A percentile compares a stretch with the other conserved stretches of the same genome.
These are phyloP conservation scores for Pantelozetes paolii DNA, from an alignment of 2,888 invertebrate species.

Conservation along the genomic window DNA sequence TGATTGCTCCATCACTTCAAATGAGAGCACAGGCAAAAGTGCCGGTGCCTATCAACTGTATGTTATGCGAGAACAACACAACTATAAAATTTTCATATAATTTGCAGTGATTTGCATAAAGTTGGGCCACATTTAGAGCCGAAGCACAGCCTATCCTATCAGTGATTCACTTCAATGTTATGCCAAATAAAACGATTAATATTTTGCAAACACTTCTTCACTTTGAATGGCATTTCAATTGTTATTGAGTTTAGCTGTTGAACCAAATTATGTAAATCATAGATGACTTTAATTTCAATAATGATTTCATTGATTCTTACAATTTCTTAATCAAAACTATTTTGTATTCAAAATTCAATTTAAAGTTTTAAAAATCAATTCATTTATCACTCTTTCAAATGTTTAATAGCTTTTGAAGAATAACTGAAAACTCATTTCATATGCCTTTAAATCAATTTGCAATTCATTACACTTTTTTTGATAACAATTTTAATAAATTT, in stretches of 20 bases:
- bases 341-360: slow-evolving; percentile 4
- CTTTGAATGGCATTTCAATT: background rate
- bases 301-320: background rate
- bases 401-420: background rate
- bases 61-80: background rate
- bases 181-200: slow-evolving; percentile 20
- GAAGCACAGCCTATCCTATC: background rate
- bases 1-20: slow-evolving; percentile 32
- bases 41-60: background rate
- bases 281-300: background rate
- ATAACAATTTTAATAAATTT: too few species aligned
- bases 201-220: background rate
- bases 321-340: background rate
- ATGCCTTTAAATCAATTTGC: too few species aligned
- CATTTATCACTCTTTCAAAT: background rate
- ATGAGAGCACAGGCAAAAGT: background rate
- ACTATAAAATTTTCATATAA: background rate
- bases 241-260: background rate
- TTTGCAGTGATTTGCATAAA: slow-evolving; percentile 25
- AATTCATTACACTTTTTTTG: too few species aligned
- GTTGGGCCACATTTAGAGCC: slow-evolving; percentile 32
- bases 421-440: too few species aligned
- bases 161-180: slow-evolving; percentile 27
- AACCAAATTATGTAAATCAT: slow-evolving; percentile 11
- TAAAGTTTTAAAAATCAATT: background rate